These are phyloP conservation scores for Paradoxurus hermaphroditus DNA, from an alignment of 2,113 vertebrate genomes.

Conservation along the genomic window DNA sequence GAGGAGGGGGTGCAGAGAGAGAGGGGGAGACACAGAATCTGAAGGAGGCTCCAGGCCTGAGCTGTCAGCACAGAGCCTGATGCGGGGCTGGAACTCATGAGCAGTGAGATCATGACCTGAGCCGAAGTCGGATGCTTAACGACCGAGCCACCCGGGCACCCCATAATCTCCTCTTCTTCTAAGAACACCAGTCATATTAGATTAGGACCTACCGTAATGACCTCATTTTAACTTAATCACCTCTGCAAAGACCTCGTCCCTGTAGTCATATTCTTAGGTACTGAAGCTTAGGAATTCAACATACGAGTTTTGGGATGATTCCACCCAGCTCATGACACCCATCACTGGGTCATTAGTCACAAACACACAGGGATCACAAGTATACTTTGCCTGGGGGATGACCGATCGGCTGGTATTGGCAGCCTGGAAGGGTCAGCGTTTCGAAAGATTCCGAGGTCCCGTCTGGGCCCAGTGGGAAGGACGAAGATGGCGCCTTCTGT, in stretches of 20 bases:
- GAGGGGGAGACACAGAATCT: too few species aligned
- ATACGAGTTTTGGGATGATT: not conserved
- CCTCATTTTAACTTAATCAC: not conserved
- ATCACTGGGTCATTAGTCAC: not conserved
- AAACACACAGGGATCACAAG: not conserved
- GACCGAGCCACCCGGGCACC: too few species aligned
- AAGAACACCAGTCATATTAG: not conserved
- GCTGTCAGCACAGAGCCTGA: too few species aligned
- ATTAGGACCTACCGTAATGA: not conserved
- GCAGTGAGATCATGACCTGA: too few species aligned
- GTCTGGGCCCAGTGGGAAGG: not conserved
- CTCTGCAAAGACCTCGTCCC: not conserved
- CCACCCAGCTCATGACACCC: too few species aligned
- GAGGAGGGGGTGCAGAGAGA: too few species aligned
- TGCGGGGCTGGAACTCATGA: too few species aligned
- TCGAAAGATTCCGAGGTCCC: not conserved
- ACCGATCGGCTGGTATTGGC: not conserved
- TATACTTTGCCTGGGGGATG: not conserved
- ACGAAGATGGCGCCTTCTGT: not conserved
- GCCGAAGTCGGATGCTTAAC: too few species aligned
- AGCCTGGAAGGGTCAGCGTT: not conserved
- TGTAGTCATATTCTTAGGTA: not conserved
- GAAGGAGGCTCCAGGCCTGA: too few species aligned
- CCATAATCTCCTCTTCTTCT: not conserved
- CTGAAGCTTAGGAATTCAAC: too few species aligned